These are phyloP conservation scores for Squalus acanthias DNA, from an alignment of 2,797 vertebrate genomes.

Conservation along the genomic window DNA sequence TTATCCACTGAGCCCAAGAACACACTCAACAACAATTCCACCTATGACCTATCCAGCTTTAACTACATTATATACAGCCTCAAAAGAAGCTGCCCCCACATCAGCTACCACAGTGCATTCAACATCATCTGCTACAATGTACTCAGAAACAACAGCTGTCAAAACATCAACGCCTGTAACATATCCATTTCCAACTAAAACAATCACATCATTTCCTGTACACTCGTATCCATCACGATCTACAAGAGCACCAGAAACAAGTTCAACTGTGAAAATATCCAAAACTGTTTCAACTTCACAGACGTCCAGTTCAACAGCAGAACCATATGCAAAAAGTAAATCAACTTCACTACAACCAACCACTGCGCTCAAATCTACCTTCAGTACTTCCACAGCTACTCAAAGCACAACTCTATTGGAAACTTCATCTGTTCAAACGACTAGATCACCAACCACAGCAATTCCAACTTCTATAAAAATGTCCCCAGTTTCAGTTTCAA, in stretches of 20 bases:
- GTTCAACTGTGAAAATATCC: background rate
- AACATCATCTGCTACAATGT: constrained; percentile 20
- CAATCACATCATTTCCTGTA: background rate
- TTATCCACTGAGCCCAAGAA: background rate
- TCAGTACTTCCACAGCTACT: background rate
- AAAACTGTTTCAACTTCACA: background rate
- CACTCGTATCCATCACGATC: background rate
- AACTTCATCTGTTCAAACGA: background rate
- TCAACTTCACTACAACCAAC: constrained; percentile 41
- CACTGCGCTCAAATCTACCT: background rate
- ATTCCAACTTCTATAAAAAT: constrained; percentile 42
- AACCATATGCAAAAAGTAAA: background rate
- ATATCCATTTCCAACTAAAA: constrained; percentile 7
- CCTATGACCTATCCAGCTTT: background rate
- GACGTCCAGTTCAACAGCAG: background rate
- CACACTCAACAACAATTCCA: constrained; percentile 2
- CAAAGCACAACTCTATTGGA: background rate
- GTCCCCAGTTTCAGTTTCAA: constrained; percentile 24
- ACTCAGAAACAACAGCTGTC: constrained; percentile 39
- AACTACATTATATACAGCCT: background rate
- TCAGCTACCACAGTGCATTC: background rate
- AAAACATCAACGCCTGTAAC: constrained; percentile 38
- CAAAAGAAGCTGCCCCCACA: background rate
- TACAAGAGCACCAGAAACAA: background rate
- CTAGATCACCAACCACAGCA: constrained; percentile 37